Base-by-base conservation (phyloP, 1,140 invertebrate genomes). In the Dendrolimus punctatus region DNA sequence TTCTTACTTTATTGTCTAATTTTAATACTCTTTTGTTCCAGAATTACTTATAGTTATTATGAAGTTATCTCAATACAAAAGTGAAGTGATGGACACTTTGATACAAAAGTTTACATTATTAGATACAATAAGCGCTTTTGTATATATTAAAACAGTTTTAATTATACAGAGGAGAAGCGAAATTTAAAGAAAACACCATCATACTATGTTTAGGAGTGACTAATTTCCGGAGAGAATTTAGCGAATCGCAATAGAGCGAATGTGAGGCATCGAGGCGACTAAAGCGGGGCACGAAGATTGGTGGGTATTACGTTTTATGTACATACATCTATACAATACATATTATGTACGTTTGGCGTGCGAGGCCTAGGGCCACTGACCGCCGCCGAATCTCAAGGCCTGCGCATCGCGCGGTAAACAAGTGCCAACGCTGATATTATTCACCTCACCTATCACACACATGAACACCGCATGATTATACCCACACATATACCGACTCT, bases 371-470 rank as follows among this genome's bases (percentile, higher is more conserved):
- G 78, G 74, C 66, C 81, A 82, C 55, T 80, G 82, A 81, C 80
- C 82, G 76, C 68, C 51, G 76, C 73, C 80, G 69, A 85, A 85
- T 81, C 66, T 83, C 82, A 85, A 85, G 80, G 82, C 74, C 78
- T 73, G 74, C 76, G 66, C 64, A 65, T 48, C 71, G 60, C 73
- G 75, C 68, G 68, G 71, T 81, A 85, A 82, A 80, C 79, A 85
- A 82, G 72, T 80, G 73, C 51, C 76, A 58, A 65, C 63, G 68
- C 68, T 65, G 59, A 66, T 76, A 68, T 57, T 59, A 63, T 57
- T 49, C 58, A 43, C 53, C 39, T 50, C 54, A 59, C 49, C 44
- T 52, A 44, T 49, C 51, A 50, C 23, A 23, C 23, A 23, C 23
- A 23, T 23, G 23, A 23, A 41, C 47, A 9, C 42, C 46, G 23